Base-by-base conservation (phyloP, 1,140 invertebrate species). In the Tetraneura akinire region DNA sequence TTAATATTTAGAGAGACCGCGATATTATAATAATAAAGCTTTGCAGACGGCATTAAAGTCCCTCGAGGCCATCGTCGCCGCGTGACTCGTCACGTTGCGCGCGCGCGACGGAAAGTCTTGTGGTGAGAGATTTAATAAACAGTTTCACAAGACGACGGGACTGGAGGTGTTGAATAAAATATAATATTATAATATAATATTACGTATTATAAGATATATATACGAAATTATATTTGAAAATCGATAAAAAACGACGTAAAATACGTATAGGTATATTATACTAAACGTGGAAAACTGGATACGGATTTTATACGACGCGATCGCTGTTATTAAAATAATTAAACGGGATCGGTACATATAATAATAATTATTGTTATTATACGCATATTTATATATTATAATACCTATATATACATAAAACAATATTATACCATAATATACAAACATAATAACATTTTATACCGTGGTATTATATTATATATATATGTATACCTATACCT, bases 341-440 rank as follows among this genome's bases (percentile, higher is more conserved):
- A 45, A 76, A 76, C 53, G 53, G 32, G 55, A 74, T 74, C 71
- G 16, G 13, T 37, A 37, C n/a, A n/a, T n/a, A n/a, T n/a, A n/a
- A n/a, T n/a, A n/a, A 37, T 57, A 76, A 76, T 76, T 76, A 76
- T 76, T 76, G 55, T 76, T 60, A 76, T 76, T 60, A 57, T 21
- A 37, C 18, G 16, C 10, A 64, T 42, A 11, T n/a, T 5, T n/a
- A 42, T 29, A 32, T 18, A 32, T n/a, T 64, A 62, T 32, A n/a
- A 62, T 32, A 18, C 8, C 8, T 4, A 37, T 37, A 37, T 37
- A 37, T 37, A 37, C 32, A 3, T 37, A 4, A 37, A 4, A 37
- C 32, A 37, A 4, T 37, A 37, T 37, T n/a, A n/a, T n/a, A n/a
- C n/a, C n/a, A n/a, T 14, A 47, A 13, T 8, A n/a, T 9, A 62